These are phyloP conservation scores for Frankliniella fusca DNA, from an alignment of 2,888 invertebrate genomes.

Conservation along the genomic window DNA sequence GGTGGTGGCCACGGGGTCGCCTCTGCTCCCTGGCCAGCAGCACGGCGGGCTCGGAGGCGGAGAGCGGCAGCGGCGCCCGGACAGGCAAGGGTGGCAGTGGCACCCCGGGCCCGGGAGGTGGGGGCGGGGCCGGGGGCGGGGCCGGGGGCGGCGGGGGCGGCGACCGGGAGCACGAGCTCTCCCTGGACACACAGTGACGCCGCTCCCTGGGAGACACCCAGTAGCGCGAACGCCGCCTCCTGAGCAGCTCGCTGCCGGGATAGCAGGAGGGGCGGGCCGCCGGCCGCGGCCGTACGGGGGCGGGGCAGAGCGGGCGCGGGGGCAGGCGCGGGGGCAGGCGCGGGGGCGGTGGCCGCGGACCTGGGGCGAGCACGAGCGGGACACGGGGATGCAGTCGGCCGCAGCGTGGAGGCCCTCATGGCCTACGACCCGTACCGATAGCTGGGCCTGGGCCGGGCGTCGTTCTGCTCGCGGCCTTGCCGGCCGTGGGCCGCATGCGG, in stretches of 20 bases:
- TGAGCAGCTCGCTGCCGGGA: neutral
- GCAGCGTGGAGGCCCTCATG: neutral
- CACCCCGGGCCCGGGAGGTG: neutral
- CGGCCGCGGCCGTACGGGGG: neutral
- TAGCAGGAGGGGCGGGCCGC: neutral
- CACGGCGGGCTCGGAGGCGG: neutral
- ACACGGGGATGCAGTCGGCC: neutral
- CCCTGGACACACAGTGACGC: constrained; percentile 4
- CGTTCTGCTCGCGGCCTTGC: neutral
- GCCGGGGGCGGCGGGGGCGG: neutral
- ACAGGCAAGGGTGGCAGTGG: neutral
- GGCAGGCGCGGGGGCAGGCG: neutral
- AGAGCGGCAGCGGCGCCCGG: neutral
- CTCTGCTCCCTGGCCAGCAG: neutral
- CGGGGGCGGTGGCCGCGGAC: neutral
- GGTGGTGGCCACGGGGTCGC: neutral
- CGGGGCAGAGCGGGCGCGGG: neutral
- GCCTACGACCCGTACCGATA: neutral
- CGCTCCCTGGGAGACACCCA: constrained; percentile 2
- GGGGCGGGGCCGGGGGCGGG: too few species aligned
- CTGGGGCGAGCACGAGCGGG: neutral
- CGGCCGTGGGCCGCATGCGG: neutral
- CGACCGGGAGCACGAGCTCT: neutral
- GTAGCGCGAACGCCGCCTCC: neutral
- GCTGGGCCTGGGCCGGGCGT: neutral